Percentiles rank a stretch among this genome's conserved stretches.
Conservation (phyloP, 2,113 vertebrate genomes). For the Coptodon bakossiorum region DNA sequence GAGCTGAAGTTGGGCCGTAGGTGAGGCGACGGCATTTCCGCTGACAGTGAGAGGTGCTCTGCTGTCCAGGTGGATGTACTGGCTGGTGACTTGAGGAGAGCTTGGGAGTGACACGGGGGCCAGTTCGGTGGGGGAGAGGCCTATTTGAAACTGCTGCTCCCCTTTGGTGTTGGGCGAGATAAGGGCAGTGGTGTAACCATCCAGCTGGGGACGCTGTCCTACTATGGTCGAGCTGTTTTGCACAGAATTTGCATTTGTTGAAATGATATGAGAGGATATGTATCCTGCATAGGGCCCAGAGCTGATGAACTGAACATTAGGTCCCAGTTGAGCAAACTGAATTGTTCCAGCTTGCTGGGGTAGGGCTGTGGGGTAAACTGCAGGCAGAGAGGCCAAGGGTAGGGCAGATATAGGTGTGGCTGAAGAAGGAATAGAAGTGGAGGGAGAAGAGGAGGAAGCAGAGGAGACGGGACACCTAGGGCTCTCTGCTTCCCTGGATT, state of each 20-base stretch:
- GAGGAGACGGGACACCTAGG: constrained; percentile 74
- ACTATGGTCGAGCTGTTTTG: constrained; percentile 72
- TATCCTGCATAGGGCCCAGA: constrained; percentile 90
- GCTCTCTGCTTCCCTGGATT: constrained; percentile 74
- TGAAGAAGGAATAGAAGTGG: constrained; percentile 42
- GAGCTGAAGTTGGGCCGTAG: constrained; percentile 81
- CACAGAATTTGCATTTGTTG: constrained; percentile 72
- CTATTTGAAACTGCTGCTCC: constrained; percentile 80
- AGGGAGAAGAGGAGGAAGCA: constrained; percentile 38
- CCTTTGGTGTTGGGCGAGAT: constrained; percentile 80
- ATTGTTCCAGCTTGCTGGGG: constrained; percentile 84
- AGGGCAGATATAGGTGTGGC: constrained; percentile 72
- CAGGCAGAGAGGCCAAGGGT: constrained; percentile 81
- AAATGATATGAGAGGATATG: constrained; percentile 92
- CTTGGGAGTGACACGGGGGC: constrained; percentile 80
- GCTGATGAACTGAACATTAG: constrained; percentile 94
- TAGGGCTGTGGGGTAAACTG: constrained; percentile 81
- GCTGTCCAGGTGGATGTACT: constrained; percentile 91
- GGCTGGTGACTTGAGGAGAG: constrained; percentile 78
- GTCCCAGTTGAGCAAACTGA: constrained; percentile 89
- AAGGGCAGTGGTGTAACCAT: constrained; percentile 88
- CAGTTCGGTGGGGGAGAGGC: constrained; percentile 80
- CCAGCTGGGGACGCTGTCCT: constrained; percentile 81
- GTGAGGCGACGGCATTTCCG: constrained; percentile 70
- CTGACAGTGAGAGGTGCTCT: constrained; percentile 81